phyloP scores from a whole-genome alignment of 2,888 invertebrate species.

The Eurytoma californica region DNA sequence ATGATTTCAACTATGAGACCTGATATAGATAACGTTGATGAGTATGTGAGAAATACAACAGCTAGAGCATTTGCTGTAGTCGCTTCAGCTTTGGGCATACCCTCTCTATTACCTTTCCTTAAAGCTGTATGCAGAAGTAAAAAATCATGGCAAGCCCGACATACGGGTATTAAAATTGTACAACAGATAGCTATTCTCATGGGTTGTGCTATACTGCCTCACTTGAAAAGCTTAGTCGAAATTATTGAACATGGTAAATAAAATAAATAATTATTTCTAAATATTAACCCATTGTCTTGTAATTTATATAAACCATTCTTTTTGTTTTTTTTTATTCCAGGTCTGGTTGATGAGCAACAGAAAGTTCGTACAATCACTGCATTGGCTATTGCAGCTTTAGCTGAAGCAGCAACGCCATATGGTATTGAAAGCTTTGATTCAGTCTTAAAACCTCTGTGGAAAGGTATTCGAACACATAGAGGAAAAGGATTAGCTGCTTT shows the following conservation, averaged over 20 bases:
- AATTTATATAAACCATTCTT: background rate
- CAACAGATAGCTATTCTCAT: slow-evolving; percentile 99
- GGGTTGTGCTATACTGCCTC: slow-evolving; percentile 99
- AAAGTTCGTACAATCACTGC: slow-evolving; percentile 99
- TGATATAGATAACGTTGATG: slow-evolving; percentile 99
- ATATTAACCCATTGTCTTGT: background rate
- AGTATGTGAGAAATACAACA: slow-evolving; percentile 99
- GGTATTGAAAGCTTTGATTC: slow-evolving; percentile 99
- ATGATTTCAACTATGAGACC: slow-evolving; percentile 99
- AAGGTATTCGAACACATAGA: slow-evolving; percentile 94
- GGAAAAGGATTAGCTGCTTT: slow-evolving; percentile 98
- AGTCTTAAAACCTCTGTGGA: slow-evolving; percentile 99
- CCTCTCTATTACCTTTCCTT: slow-evolving; percentile 96
- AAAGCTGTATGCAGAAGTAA: slow-evolving; percentile 99
- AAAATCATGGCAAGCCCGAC: slow-evolving; percentile 99
- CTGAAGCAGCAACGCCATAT: slow-evolving; percentile 99
- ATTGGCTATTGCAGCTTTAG: slow-evolving; percentile 96
- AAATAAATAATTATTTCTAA: background rate
- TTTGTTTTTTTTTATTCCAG: slow-evolving; percentile 71
- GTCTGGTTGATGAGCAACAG: slow-evolving; percentile 98
- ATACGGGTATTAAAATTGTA: slow-evolving; percentile 99
- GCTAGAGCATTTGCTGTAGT: slow-evolving; percentile 99
- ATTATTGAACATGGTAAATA: slow-evolving; percentile 96
- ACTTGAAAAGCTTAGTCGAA: slow-evolving; percentile 97
- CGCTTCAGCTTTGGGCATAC: slow-evolving; percentile 98